phyloP scores from a whole-genome alignment of 2,888 invertebrate genomes.

The Odontomyia ornata region DNA sequence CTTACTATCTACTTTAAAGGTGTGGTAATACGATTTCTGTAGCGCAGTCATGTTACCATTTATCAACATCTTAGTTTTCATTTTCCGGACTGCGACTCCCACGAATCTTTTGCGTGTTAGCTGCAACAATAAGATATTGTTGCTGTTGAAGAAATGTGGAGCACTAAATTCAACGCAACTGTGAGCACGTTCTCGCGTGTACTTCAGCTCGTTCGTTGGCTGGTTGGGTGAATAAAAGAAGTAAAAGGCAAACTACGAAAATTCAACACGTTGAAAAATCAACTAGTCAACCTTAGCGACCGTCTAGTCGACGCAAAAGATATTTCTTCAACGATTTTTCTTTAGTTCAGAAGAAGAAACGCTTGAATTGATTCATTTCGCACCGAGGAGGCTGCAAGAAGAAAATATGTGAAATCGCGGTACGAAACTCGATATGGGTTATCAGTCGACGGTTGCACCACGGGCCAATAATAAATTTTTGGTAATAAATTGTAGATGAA shows the following conservation, averaged over 20 bases:
- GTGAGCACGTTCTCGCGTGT: constrained; percentile 23
- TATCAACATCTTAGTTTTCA: constrained; percentile 8
- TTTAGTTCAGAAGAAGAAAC: too few relatives aligned
- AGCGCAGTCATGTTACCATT: constrained; percentile 6
- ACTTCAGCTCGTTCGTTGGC: too few relatives aligned
- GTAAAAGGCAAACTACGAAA: neutral
- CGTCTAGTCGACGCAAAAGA: too few relatives aligned
- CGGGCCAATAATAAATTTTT: constrained; percentile 20
- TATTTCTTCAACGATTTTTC: too few relatives aligned
- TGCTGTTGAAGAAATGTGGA: constrained; percentile 18
- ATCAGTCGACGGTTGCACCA: constrained; percentile 9
- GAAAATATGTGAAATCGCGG: neutral
- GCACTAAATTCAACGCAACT: constrained; percentile 4
- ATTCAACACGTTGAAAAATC: neutral
- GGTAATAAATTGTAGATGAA: neutral
- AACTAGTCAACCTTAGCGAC: neutral
- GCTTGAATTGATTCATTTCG: neutral
- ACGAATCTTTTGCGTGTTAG: neutral
- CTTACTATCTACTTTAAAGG: neutral
- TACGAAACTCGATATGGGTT: constrained; percentile 22
- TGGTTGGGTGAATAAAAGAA: neutral
- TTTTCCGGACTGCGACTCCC: constrained; percentile 5
- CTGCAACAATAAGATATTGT: neutral
- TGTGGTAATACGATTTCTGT: neutral
- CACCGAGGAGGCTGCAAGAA: neutral